Evolutionary conservation across 2,888 invertebrate genomes (phyloP).

Genomic region (Conchocele bisecta): DNA sequence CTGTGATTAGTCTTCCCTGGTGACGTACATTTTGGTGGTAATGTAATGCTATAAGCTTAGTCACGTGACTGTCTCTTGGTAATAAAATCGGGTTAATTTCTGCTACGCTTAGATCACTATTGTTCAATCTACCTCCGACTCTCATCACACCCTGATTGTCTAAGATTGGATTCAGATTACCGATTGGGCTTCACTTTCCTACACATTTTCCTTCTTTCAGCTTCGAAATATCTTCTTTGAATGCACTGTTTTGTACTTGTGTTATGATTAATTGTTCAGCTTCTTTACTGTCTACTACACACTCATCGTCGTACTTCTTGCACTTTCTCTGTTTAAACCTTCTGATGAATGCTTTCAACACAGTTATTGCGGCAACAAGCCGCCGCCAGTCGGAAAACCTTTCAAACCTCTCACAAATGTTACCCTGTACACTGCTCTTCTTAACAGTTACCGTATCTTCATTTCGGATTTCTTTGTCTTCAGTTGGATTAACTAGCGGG

Average conservation of each 20-base stretch:
- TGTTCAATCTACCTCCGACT: conserved; percentile 14
- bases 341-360: neutral
- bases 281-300: neutral
- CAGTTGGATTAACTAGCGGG: neutral
- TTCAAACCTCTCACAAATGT: neutral
- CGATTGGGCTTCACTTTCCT: neutral
- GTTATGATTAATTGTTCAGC: neutral
- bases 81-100: conserved; percentile 3
- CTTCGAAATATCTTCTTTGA: neutral
- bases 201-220: neutral
- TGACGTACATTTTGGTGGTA: conserved; percentile 13
- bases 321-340: neutral
- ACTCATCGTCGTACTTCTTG: neutral
- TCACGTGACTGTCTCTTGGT: neutral
- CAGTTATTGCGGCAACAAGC: too few species aligned
- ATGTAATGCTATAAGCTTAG: neutral
- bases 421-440: neutral
- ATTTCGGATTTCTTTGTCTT: neutral
- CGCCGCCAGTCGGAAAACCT: conserved; percentile 4
- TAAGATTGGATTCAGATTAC: too few species aligned
- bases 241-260: neutral
- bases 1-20: conserved; percentile 34
- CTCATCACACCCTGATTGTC: conserved; percentile 3
- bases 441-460: neutral
- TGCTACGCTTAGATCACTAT: too few species aligned